Evolutionary conservation across 2,797 vertebrate genomes (phyloP), one percentile per base, ranked within the genome.

Genomic region (Chaunax sp.): DNA sequence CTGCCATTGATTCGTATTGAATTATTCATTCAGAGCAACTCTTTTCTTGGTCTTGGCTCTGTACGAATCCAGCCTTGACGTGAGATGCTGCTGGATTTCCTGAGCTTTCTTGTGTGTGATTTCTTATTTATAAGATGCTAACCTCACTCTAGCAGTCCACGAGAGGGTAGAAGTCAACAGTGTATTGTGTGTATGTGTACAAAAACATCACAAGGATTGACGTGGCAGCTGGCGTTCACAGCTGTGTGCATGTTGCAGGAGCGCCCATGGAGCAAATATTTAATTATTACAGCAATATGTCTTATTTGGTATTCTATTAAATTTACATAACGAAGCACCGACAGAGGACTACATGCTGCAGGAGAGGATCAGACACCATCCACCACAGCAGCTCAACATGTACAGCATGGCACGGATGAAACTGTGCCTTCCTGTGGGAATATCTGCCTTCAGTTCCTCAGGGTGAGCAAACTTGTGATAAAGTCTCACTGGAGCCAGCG

Each of bases 1-100:
- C 35, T n/a, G 45, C 30, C 77, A 82, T 81, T 77, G 83, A 82
- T 84, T 86, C 72, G 25, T 51, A 47, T 70, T 90, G 43, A 78
- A 85, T 88, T 78, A 86, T 86, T 84, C 53, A 85, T 88, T 64
- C 77, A 23, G 19, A 55, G 55, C 62, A 43, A n/a, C 63, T 61
- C 47, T 40, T 66, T 52, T 63, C 68, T 67, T 30, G 20, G 53
- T 45, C 37, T 20, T 15, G 35, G 51, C 52, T 64, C 47, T 49
- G 68, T 57, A 33, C 40, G 41, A 74, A 74, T 83, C 77, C 77
- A 80, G 77, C 66, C 57, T 53, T 20, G 71, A 54, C 70, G 67
- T 20, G 60, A 68, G 53, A 66, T 40, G 58, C 25, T 35, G 22
- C 57, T 44, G 37, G 19, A 71, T 64, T 71, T 68, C 65, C 20